phyloP scores from a whole-genome alignment of 2,888 invertebrate species.

The Belgica antarctica region DNA sequence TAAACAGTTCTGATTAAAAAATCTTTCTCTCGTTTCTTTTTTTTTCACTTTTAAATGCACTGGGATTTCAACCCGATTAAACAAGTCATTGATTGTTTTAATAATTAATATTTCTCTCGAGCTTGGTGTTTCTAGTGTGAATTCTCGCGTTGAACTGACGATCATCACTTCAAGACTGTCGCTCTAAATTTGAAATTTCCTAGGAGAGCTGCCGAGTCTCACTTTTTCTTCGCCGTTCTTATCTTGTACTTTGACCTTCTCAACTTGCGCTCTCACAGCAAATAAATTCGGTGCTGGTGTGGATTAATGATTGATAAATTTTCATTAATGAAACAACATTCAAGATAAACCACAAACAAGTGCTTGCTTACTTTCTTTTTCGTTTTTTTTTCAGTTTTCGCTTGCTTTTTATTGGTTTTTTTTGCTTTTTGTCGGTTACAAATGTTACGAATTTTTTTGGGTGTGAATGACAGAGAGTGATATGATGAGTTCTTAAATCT shows the following conservation, averaged over 20 bases:
- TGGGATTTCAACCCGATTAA: not conserved
- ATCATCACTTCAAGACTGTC: not conserved
- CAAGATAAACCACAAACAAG: not conserved
- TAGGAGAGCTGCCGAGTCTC: not conserved
- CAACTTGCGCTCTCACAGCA: not conserved
- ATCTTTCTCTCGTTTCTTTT: not conserved
- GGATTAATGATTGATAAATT: conserved; percentile 5
- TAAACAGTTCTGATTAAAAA: conserved; percentile 3
- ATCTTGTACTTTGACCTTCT: conserved; percentile 18
- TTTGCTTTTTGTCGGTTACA: not conserved
- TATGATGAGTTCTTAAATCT: too few relatives aligned
- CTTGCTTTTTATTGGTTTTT: too few relatives aligned
- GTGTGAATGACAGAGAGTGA: too few relatives aligned
- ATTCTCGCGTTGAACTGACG: conserved; percentile 8
- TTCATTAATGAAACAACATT: not conserved
- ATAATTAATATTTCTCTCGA: not conserved
- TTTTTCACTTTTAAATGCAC: not conserved
- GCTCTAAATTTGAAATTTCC: conserved; percentile 10
- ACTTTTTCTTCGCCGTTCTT: not conserved
- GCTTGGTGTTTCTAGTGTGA: not conserved
- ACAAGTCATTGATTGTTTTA: too few relatives aligned
- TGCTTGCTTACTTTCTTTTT: not conserved
- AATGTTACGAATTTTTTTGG: not conserved
- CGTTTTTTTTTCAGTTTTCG: not conserved
- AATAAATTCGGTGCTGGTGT: not conserved